Evolutionary conservation across 2,113 vertebrate species (phyloP), one percentile per base, ranked within the genome.

Genomic region (Tupaia chinensis): DNA sequence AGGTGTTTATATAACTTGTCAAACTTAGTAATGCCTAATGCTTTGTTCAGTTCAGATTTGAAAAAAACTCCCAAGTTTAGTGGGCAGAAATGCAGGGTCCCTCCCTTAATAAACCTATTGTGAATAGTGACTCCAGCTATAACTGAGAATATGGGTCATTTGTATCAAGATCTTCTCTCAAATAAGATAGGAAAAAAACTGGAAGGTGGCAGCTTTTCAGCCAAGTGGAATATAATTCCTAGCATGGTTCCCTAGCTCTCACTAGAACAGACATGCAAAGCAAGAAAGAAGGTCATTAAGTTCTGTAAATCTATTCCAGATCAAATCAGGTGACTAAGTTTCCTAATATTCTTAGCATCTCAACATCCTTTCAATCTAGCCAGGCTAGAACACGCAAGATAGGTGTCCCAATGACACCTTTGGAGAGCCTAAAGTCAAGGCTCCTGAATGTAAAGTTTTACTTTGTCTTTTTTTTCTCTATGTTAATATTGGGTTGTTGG

Each of bases 121-220:
- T 81, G n/a, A 34, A 15, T 16, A 87, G 20, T 69, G 22, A 14
- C 34, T 80, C 15, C 44, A 77, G 63, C 27, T 81, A 29, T 81
- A 53, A 23, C 53, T 92, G 34, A 17, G 13, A 86, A 93, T 95
- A 88, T 87, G 72, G 72, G 70, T 77, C 56, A 87, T 34, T 68
- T 20, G 44, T 70, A 60, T 74, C 69, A 97, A 93, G 9, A 65
- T 12, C 3, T 73, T 81, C 77, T 10, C 20, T 44, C 29, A 27
- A 11, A 56, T 93, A 87, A 86, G 61, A 87, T 1, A 93, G 34
- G 34, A 54, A 84, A 94, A 22, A 53, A 4, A 86, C n/a, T 83
- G 11, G n/a, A 90, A 89, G 1, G 4, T 94, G 68, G n/a, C 34
- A 93, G 32, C 14, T 83, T 29, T 53, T 93, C 22, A 58, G 23